phyloP scores from a whole-genome alignment of 2,113 vertebrate species.

The Dolichallabes microphthalmus region DNA sequence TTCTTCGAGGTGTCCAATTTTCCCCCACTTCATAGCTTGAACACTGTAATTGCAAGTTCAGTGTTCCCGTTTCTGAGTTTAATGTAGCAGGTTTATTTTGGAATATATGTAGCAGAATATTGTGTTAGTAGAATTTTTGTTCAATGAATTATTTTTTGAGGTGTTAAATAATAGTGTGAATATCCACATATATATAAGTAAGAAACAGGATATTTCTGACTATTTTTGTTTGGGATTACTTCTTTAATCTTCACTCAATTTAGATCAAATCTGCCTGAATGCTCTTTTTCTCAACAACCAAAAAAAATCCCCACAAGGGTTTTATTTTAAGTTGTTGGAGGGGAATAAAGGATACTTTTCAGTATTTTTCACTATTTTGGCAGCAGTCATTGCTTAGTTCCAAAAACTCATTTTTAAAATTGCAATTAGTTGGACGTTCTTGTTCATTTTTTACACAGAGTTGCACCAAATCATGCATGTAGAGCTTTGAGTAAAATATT shows the following conservation, averaged over 20 bases:
- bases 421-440: neutral
- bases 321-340: neutral
- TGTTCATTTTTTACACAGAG: neutral
- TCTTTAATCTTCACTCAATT: neutral
- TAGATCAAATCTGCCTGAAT: neutral
- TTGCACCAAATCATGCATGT: neutral
- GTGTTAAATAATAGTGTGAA: neutral
- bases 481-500: constrained; percentile 26
- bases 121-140: neutral
- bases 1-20: neutral
- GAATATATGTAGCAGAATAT: neutral
- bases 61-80: neutral
- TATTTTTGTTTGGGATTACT: neutral
- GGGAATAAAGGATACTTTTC: neutral
- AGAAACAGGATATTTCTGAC: neutral
- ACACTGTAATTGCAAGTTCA: neutral
- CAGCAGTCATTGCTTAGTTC: neutral
- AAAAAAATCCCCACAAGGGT: neutral
- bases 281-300: neutral
- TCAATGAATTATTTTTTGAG: neutral
- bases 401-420: neutral
- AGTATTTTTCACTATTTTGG: neutral
- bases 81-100: neutral
- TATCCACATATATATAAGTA: neutral
- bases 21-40: neutral